Conservation (phyloP, 1,140 invertebrate genomes). For the Nomia melanderi region DNA sequence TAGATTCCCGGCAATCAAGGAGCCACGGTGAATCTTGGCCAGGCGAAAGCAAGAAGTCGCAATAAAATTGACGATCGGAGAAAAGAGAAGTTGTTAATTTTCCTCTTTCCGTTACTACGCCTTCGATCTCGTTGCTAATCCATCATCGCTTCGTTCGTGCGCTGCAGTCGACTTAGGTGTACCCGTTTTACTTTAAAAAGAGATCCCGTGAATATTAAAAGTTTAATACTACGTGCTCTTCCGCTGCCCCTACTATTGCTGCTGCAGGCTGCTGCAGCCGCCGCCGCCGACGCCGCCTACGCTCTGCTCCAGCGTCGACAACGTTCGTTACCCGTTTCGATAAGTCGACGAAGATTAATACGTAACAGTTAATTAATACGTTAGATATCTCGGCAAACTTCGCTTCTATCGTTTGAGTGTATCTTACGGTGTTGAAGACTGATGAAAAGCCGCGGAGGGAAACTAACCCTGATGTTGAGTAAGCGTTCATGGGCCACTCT, state of each 20-base stretch:
- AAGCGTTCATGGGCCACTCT: not conserved
- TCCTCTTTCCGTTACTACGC: conserved; percentile 38
- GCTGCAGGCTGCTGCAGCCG: no score
- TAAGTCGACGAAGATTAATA: conserved; percentile 28
- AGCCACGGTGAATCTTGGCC: conserved; percentile 32
- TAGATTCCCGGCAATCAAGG: conserved; percentile 49
- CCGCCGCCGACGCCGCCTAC: no score
- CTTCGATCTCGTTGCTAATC: conserved; percentile 15
- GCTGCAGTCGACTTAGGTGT: not conserved
- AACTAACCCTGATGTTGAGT: not conserved
- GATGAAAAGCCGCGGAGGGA: not conserved
- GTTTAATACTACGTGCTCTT: conserved; percentile 4
- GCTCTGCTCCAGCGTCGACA: not conserved
- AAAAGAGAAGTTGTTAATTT: conserved; percentile 69
- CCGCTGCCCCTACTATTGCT: not conserved
- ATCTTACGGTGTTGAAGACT: not conserved
- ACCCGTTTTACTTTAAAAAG: not conserved
- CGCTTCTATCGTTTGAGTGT: not conserved
- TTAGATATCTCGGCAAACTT: conserved; percentile 19
- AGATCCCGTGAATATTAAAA: conserved; percentile 22
- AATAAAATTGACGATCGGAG: conserved; percentile 67
- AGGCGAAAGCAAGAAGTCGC: conserved; percentile 34
- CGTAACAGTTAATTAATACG: conserved; percentile 20
- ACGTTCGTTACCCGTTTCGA: conserved; percentile 8
- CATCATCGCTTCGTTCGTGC: not conserved